Conservation (phyloP, 2,888 invertebrate genomes). For the Tenthredo scrophulariae region DNA sequence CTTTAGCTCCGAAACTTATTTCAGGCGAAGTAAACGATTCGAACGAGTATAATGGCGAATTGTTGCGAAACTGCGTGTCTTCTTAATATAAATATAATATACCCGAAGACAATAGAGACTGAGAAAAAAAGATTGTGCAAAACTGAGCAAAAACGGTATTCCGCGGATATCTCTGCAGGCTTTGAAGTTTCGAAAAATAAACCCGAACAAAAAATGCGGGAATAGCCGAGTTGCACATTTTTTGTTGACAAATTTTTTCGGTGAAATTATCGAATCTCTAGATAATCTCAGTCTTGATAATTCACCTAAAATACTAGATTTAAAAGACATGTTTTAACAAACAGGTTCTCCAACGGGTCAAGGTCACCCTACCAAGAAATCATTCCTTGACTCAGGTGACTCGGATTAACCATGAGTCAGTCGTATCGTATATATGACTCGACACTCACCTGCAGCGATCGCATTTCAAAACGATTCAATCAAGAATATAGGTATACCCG, state of each 20-base stretch:
- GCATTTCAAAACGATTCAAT: conserved; percentile 26
- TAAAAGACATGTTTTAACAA: neutral
- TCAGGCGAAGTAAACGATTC: neutral
- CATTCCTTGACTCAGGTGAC: conserved; percentile 43
- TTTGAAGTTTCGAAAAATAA: neutral
- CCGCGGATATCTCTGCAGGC: neutral
- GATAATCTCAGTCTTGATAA: neutral
- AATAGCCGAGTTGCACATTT: neutral
- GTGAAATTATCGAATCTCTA: neutral
- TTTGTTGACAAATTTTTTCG: neutral
- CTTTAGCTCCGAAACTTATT: conserved; percentile 3
- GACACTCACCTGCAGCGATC: conserved; percentile 30
- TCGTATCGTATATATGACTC: conserved; percentile 24
- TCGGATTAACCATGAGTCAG: conserved; percentile 38
- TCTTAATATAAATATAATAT: neutral
- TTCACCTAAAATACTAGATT: neutral
- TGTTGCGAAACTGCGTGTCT: neutral
- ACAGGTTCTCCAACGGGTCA: conserved; percentile 27
- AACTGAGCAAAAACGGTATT: neutral
- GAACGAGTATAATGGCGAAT: neutral
- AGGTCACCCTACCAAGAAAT: conserved; percentile 12
- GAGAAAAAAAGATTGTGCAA: neutral
- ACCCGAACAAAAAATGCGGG: neutral
- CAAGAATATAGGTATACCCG: neutral
- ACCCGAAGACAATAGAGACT: neutral